These are phyloP conservation scores for Ciconia boyciana DNA, from an alignment of 2,113 vertebrate species.

Conservation along the genomic window DNA sequence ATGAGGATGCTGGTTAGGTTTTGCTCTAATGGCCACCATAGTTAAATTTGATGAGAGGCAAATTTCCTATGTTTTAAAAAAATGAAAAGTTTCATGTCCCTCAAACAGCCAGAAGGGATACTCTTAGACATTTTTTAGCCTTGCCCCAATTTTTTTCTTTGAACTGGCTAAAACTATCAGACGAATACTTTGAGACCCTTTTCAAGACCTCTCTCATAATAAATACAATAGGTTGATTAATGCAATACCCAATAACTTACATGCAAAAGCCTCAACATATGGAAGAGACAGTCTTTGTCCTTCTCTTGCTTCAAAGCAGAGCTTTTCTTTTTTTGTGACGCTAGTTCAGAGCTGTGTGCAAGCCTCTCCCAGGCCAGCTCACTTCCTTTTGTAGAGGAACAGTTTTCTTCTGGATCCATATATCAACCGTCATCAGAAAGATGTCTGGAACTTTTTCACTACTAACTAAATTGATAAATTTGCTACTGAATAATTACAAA, in stretches of 20 bases:
- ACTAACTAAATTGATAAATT: not conserved
- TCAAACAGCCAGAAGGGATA: not conserved
- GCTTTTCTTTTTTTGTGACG: accelerated
- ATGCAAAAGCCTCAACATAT: not conserved
- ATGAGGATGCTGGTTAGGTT: not conserved
- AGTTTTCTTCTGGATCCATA: not conserved
- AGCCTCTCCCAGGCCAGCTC: not conserved
- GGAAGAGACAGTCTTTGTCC: not conserved
- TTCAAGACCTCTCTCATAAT: not conserved
- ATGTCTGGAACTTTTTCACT: not conserved
- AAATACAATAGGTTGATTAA: not conserved
- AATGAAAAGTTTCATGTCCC: not conserved
- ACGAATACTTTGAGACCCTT: not conserved
- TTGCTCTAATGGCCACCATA: not conserved
- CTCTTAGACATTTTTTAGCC: not conserved
- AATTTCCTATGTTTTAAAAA: not conserved
- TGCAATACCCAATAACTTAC: not conserved
- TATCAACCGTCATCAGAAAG: not conserved
- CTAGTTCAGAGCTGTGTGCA: not conserved
- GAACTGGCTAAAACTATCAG: not conserved
- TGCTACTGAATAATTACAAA: constrained; percentile 2
- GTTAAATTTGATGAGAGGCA: not conserved
- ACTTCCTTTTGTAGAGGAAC: not conserved
- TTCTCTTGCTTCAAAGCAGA: not conserved
- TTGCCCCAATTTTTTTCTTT: not conserved